Base-by-base conservation (phyloP, 1,140 invertebrate genomes). In the Melipona quadrifasciata region DNA sequence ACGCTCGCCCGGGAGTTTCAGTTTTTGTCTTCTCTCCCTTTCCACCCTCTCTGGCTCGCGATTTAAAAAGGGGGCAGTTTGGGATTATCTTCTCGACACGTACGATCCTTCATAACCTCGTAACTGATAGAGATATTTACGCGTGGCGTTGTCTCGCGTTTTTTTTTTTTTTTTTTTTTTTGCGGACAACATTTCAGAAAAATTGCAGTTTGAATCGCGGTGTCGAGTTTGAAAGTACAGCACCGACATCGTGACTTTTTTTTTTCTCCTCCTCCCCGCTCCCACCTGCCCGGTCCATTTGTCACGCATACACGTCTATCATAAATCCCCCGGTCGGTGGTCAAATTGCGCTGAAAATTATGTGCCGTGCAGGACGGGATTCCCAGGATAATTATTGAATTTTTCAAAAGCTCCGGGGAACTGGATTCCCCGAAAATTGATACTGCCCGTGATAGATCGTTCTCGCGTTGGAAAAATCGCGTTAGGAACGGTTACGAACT, bases 171-270 rank as follows among this genome's bases (percentile, higher is more conserved):
- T 39, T 39, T 39, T 31, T 31, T 31, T 31, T 47, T 47, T 34
- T 39, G 47, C 47, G 11, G 64, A 64, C 76, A 58, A 78, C 68
- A 67, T 78, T 67, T 78, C 64, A 67, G 64, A 53, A 67, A 67
- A 78, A 67, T 67, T 78, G 76, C 76, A 78, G 76, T 67, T 78
- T 53, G 61, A 78, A 78, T 53, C 76, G 47, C n/a, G 76, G 64
- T 78, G 76, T 78, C 76, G 16, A 31, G 76, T 67, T 67, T 67
- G 64, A 67, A 78, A 34, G 76, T 67, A 53, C 53, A 67, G 34
- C 61, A 24, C 47, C n/a, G 27, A 34, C 64, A 78, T 78, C 76
- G 55, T 53, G 47, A 55, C 64, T 53, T 65, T 65, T 67, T 31
- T 31, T 47, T 31, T 4, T 19, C 19, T 6, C 19, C 17, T 17